Conservation (phyloP, 2,797 vertebrate species). For the Lepidocolaptes lacrymiger region DNA sequence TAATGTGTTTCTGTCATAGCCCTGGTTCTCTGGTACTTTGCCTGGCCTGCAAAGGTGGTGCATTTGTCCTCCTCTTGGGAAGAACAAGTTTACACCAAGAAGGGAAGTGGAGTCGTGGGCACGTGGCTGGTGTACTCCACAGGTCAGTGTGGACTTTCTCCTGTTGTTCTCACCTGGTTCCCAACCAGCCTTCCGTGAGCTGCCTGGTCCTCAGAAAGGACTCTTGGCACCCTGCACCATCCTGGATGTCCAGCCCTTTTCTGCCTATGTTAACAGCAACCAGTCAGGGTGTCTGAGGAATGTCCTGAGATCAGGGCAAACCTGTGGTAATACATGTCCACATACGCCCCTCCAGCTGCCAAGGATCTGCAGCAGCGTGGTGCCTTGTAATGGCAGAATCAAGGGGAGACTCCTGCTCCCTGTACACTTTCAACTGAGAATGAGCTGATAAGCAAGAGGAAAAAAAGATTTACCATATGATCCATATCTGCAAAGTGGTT, state of each 20-base stretch:
- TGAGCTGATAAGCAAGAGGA: neutral
- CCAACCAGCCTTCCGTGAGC: neutral
- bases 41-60: neutral
- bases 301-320: neutral
- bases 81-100: neutral
- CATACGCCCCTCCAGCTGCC: neutral
- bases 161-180: rapidly evolving
- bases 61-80: neutral
- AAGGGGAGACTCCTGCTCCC: neutral
- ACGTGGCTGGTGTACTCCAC: rapidly evolving
- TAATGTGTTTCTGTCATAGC: neutral
- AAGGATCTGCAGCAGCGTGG: neutral
- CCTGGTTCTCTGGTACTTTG: neutral
- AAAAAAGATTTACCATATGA: slow-evolving; percentile 84
- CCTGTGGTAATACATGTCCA: rapidly evolving
- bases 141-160: neutral
- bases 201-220: neutral
- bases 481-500: slow-evolving; percentile 91
- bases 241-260: neutral
- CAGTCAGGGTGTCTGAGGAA: neutral
- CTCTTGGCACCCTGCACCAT: neutral
- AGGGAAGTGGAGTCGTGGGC: rapidly evolving
- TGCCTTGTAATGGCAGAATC: neutral
- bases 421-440: neutral
- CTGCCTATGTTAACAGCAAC: neutral